Evolutionary conservation across 2,113 vertebrate species (phyloP).

Genomic region (Dinomys branickii): DNA sequence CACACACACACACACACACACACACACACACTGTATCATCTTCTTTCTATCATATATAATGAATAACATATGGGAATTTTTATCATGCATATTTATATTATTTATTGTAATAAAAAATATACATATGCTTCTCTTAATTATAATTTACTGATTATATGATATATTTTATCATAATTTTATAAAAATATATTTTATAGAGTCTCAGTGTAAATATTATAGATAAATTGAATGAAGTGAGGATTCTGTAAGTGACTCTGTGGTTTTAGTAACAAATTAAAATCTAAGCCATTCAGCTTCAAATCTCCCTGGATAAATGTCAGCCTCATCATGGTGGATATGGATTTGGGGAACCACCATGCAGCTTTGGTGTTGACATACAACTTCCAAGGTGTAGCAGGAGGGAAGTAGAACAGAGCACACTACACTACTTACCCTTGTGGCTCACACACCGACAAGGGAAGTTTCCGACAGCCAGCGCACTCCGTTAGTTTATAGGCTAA

Average conservation of each 20-base stretch:
- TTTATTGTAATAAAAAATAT: background rate
- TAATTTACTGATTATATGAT: background rate
- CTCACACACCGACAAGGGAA: background rate
- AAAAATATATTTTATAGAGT: background rate
- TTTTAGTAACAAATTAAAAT: slow-evolving; percentile 12
- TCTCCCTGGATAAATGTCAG: background rate
- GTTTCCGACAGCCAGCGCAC: background rate
- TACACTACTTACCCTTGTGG: background rate
- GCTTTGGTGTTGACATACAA: background rate
- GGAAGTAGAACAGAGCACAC: background rate
- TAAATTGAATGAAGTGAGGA: background rate
- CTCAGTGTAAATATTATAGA: background rate
- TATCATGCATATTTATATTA: background rate
- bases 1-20: background rate
- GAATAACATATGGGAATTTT: background rate
- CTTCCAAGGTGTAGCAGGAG: too few relatives aligned
- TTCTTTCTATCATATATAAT: background rate
- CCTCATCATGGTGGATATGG: fast-evolving
- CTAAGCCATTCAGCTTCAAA: background rate
- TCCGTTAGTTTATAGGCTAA: background rate
- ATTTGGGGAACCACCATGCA: background rate
- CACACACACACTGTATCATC: background rate
- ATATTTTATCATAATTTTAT: background rate
- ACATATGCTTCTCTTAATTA: background rate
- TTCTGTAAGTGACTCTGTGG: background rate